Percentiles rank a stretch among this genome's conserved stretches.
Conservation (phyloP, 2,113 vertebrate species). For the Oceanites oceanicus region DNA sequence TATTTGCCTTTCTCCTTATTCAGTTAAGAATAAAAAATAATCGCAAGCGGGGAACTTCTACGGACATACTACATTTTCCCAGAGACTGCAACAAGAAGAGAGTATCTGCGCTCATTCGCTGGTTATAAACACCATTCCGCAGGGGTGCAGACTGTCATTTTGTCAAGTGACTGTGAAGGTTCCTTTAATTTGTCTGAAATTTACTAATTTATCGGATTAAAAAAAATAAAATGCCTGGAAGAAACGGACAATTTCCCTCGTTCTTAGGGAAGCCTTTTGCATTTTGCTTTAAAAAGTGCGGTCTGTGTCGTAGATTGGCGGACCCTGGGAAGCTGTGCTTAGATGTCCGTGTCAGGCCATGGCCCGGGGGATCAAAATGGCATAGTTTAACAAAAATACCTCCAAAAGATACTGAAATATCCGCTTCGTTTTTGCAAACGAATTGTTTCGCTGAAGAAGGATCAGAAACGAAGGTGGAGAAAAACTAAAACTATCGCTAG, state of each 20-base stretch:
- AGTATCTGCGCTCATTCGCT: not conserved
- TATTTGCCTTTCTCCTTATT: not conserved
- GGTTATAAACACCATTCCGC: not conserved
- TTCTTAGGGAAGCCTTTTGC: not conserved
- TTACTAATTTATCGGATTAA: not conserved
- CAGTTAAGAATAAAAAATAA: not conserved
- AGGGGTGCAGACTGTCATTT: not conserved
- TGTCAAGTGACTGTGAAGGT: not conserved
- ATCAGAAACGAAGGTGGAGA: not conserved
- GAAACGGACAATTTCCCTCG: not conserved
- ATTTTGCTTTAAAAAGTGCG: not conserved
- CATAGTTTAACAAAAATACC: not conserved
- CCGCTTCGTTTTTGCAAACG: not conserved
- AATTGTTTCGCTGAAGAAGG: not conserved
- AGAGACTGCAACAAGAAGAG: not conserved
- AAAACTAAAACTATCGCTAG: not conserved
- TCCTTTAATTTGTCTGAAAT: not conserved
- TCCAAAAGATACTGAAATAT: not conserved
- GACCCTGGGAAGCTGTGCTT: not conserved
- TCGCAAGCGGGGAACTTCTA: not conserved
- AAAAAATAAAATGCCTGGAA: not conserved
- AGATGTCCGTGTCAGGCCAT: not conserved
- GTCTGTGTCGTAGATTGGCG: not conserved
- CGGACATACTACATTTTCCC: not conserved
- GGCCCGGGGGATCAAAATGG: not conserved